A percentile compares a stretch with the other conserved stretches of the same genome.
Conservation (phyloP, 1,140 invertebrate genomes). For the Babylonia areolata region DNA sequence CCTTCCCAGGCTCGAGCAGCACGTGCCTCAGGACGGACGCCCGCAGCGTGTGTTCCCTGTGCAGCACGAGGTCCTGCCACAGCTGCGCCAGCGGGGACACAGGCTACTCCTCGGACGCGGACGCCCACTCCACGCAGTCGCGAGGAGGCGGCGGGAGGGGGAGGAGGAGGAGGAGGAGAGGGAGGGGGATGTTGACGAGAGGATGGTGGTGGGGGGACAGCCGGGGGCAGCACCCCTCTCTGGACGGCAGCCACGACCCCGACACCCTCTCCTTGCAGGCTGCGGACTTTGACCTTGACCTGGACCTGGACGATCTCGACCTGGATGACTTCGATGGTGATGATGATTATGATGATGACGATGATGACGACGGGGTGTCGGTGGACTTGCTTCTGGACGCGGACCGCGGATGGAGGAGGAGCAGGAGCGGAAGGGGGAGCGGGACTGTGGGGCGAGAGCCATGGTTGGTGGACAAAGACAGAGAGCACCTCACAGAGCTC, state of each 20-base stretch:
- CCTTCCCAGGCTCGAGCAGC: background rate
- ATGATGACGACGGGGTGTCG: background rate
- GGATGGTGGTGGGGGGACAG: no score
- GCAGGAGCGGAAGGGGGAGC: no score
- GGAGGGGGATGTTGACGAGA: no score
- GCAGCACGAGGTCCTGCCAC: slow-evolving; percentile 28
- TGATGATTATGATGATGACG: no score
- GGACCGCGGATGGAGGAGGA: background rate
- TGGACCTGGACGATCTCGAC: background rate
- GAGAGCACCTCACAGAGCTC: no score
- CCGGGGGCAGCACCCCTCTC: no score
- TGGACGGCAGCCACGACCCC: background rate
- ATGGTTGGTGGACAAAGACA: no score
- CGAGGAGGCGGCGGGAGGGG: background rate
- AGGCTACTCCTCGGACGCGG: slow-evolving; percentile 45
- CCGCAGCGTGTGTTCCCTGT: slow-evolving; percentile 32
- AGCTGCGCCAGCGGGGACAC: slow-evolving; percentile 51
- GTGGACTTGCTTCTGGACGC: background rate
- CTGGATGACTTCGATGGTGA: background rate
- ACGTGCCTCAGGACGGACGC: slow-evolving; percentile 12
- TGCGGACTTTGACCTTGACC: background rate
- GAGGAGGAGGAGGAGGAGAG: no score
- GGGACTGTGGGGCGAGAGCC: no score
- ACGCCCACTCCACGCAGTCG: slow-evolving; percentile 28
- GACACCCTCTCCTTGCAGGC: background rate